phyloP scores from a whole-genome alignment of 2,113 vertebrate genomes.

The Thamnaconus septentrionalis region DNA sequence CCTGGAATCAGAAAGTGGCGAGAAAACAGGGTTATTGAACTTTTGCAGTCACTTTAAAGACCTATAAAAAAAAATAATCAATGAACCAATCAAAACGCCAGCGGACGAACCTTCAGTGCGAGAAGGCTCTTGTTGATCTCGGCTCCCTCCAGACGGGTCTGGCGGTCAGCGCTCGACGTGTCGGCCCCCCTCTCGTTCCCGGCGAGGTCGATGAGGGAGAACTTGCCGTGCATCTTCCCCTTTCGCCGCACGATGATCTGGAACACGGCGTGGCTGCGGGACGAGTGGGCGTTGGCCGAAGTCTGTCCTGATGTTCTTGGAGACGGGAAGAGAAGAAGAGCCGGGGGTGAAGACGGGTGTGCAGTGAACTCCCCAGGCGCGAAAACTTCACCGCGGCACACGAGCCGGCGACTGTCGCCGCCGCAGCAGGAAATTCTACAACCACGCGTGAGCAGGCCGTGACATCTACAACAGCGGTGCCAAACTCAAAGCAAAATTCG shows the following conservation, averaged over 20 bases:
- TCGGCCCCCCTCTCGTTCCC: constrained; percentile 97
- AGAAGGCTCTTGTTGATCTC: constrained; percentile 99
- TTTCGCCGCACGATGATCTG: constrained; percentile 95
- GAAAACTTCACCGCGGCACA: no score
- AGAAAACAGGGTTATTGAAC: background rate
- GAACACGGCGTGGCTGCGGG: constrained; percentile 96
- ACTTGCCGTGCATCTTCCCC: constrained; percentile 97
- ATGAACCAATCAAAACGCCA: no score
- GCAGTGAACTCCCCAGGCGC: background rate
- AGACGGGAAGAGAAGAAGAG: background rate
- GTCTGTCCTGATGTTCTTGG: constrained; percentile 95
- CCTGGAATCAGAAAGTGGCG: constrained; percentile 70
- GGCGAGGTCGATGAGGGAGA: constrained; percentile 96
- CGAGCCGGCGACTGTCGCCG: no score
- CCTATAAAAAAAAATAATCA: no score
- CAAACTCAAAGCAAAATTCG: no score
- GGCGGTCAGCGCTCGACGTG: constrained; percentile 94
- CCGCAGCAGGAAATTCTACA: no score
- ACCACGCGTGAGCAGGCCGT: no score
- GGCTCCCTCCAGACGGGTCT: constrained; percentile 94
- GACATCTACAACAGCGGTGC: no score
- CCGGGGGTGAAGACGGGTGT: no score
- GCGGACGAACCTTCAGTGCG: constrained; percentile 88
- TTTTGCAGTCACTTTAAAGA: background rate
- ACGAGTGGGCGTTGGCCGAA: constrained; percentile 94